phyloP scores from a whole-genome alignment of 2,888 invertebrate genomes.

The Nemurella pictetii region DNA sequence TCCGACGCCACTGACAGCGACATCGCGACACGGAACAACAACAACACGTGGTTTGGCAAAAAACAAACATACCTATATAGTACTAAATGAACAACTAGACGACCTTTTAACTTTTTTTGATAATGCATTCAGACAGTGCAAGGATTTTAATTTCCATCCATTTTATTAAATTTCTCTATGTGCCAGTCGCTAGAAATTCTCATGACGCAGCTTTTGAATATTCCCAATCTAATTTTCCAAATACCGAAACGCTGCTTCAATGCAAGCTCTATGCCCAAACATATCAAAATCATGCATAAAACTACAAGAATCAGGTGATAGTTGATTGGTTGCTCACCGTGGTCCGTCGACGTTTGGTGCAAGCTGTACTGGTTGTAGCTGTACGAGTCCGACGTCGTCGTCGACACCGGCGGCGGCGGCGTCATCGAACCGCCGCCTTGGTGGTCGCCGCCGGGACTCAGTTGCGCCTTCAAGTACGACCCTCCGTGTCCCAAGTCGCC shows the following conservation, averaged over 20 bases:
- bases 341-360: slow-evolving; percentile 49
- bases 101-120: not conserved
- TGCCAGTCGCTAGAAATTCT: too few relatives aligned
- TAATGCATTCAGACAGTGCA: too few relatives aligned
- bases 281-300: too few relatives aligned
- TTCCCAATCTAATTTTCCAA: too few relatives aligned
- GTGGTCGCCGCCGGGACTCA: slow-evolving; percentile 51
- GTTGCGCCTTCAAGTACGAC: slow-evolving; percentile 45
- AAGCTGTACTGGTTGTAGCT: slow-evolving; percentile 51
- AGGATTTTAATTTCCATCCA: too few relatives aligned
- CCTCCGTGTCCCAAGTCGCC: slow-evolving; percentile 27
- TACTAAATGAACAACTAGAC: too few relatives aligned
- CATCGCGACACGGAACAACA: not conserved
- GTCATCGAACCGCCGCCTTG: slow-evolving; percentile 48
- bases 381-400: slow-evolving; percentile 46
- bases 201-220: too few relatives aligned
- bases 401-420: slow-evolving; percentile 47
- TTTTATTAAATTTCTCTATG: too few relatives aligned
- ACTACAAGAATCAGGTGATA: not conserved
- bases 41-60: not conserved
- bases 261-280: too few relatives aligned
- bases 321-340: slow-evolving; percentile 48
- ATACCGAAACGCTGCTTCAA: too few relatives aligned
- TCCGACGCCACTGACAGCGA: not conserved
- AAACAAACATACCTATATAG: too few relatives aligned